Evolutionary conservation across 2,797 vertebrate genomes (phyloP).

Genomic region (Merluccius polli): DNA sequence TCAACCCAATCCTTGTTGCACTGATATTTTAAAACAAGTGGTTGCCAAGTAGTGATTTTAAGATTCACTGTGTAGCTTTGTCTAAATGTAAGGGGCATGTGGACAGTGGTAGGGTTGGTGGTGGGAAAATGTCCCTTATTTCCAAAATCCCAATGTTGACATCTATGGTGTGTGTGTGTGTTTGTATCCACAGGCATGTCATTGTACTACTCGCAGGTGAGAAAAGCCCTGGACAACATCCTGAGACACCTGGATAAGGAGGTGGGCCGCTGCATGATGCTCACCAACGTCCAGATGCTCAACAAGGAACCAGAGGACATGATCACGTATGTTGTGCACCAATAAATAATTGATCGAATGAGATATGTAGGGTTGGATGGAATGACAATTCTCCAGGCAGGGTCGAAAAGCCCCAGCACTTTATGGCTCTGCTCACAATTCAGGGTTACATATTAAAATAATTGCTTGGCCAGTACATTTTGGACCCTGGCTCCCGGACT

Average conservation of each 20-base stretch:
- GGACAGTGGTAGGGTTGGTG: too few relatives aligned
- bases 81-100: too few relatives aligned
- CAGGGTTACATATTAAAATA: too few relatives aligned
- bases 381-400: background rate
- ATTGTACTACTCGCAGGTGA: slow-evolving; percentile 96
- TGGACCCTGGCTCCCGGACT: background rate
- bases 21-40: too few relatives aligned
- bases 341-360: background rate
- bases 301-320: slow-evolving; percentile 99
- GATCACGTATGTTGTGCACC: slow-evolving; percentile 73
- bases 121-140: too few relatives aligned
- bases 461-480: too few relatives aligned
- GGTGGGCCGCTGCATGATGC: slow-evolving; percentile 98
- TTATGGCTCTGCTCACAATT: too few relatives aligned
- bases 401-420: too few relatives aligned
- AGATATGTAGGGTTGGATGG: background rate
- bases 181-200: slow-evolving; percentile 85
- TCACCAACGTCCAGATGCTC: slow-evolving; percentile 96
- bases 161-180: background rate
- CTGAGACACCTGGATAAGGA: slow-evolving; percentile 97
- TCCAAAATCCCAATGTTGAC: too few relatives aligned
- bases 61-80: too few relatives aligned
- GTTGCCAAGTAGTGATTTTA: too few relatives aligned
- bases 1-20: too few relatives aligned
- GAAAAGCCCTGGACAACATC: slow-evolving; percentile 96